These are phyloP conservation scores for Zaprionus vittiger DNA, from an alignment of 1,140 invertebrate species.

Conservation along the genomic window DNA sequence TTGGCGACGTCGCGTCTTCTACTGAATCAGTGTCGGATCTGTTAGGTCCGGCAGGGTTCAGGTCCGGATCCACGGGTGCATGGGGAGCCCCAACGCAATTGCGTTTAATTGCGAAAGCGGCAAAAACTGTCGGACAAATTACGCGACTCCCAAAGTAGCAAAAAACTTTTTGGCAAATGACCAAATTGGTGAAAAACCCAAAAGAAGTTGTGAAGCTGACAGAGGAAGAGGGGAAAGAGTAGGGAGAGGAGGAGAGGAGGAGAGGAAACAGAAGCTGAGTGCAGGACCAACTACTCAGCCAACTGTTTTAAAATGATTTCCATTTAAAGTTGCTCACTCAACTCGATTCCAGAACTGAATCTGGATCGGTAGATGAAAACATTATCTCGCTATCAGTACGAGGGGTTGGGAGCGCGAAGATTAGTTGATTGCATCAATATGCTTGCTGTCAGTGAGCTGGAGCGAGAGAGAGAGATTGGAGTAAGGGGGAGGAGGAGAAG, in stretches of 20 bases:
- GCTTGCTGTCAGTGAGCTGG: constrained; percentile 56
- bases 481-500: not conserved
- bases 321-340: constrained; percentile 38
- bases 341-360: constrained; percentile 55
- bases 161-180: constrained; percentile 74
- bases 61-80: not conserved
- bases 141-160: constrained; percentile 52
- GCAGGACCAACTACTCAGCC: constrained; percentile 47
- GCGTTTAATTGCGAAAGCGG: constrained; percentile 74
- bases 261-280: not conserved
- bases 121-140: constrained; percentile 66
- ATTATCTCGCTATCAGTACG: constrained; percentile 34
- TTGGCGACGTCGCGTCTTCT: constrained; percentile 60
- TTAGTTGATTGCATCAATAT: constrained; percentile 84
- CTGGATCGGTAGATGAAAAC: constrained; percentile 42
- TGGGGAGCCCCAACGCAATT: constrained; percentile 62
- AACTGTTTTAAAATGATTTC: constrained; percentile 53
- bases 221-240: not conserved
- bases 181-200: constrained; percentile 51
- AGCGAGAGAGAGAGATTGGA: not conserved
- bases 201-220: not conserved
- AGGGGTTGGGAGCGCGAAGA: constrained; percentile 75
- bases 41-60: constrained; percentile 2
- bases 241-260: not conserved
- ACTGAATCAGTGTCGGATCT: constrained; percentile 1